phyloP scores from a whole-genome alignment of 2,797 vertebrate genomes.

The Galago senegalensis region DNA sequence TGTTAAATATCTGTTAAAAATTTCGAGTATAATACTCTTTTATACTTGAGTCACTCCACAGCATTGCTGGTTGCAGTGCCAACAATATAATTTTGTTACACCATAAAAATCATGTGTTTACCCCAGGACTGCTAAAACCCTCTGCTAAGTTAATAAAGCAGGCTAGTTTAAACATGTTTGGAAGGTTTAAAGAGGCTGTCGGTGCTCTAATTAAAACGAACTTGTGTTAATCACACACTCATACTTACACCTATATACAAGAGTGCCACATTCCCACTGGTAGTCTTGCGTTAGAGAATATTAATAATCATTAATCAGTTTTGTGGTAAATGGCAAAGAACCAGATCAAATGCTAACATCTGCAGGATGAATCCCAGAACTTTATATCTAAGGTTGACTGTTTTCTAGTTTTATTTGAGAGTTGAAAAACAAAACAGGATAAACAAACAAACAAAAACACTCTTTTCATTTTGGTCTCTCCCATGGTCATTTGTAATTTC shows the following conservation, averaged over 20 bases:
- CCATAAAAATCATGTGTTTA: slow-evolving; percentile 81
- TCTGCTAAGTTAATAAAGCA: slow-evolving; percentile 75
- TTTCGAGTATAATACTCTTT: neutral
- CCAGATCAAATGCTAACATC: neutral
- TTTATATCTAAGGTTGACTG: neutral
- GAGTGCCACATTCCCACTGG: neutral
- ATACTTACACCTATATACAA: neutral
- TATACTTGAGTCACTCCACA: neutral
- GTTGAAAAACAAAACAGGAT: slow-evolving; percentile 30
- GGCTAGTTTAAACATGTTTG: slow-evolving; percentile 21
- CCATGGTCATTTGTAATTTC: neutral
- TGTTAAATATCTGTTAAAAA: neutral
- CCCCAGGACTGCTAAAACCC: slow-evolving; percentile 65
- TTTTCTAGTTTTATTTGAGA: neutral
- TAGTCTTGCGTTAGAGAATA: neutral
- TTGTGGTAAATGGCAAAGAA: neutral
- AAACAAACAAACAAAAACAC: neutral
- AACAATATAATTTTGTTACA: slow-evolving; percentile 74
- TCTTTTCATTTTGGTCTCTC: neutral
- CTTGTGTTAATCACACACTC: slow-evolving; percentile 35
- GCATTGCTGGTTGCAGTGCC: slow-evolving; percentile 82
- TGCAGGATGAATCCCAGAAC: neutral
- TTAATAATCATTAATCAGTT: neutral
- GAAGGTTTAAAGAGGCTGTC: slow-evolving; percentile 51
- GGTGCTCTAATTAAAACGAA: slow-evolving; percentile 67